Base-by-base conservation (phyloP, 2,888 invertebrate species). In the Sphinx pinastri region DNA sequence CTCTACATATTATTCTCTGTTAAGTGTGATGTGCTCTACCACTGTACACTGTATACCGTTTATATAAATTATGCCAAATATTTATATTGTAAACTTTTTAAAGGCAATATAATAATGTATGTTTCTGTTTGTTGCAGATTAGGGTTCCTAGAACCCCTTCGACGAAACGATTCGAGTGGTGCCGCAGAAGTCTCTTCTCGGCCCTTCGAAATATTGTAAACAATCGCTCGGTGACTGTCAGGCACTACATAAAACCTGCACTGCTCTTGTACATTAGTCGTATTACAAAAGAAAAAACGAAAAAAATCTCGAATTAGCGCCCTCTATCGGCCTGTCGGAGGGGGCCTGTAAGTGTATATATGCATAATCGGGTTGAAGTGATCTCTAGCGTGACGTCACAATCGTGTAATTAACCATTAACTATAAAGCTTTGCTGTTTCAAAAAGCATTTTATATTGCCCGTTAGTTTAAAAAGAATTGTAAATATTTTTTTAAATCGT, bases 321-420 rank as follows among this genome's bases (percentile, higher is more conserved):
- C 91, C 90, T 91, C 93, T 89, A 83, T 90, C 90, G 75, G 91
- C 91, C 91, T 92, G 84, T 87, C 88, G 93, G 84, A 76, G 93
- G 84, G 78, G 84, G 84, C 80, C 82, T 79, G 83, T 84, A 83
- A 82, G 83, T 85, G 87, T 89, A 91, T 93, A 93, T 93, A 92
- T 92, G 91, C 92, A 93, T 93, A 92, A 92, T 92, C 79, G 84
- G 87, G 86, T 86, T 84, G 87, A 81, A 86, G 84, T 89, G 94
- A 94, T 94, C 94, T 94, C 94, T 90, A 86, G 87, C 80, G 92
- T 94, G 91, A 94, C 93, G 93, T 94, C 94, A 93, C 94, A 93
- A 90, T 86, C 83, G 72, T 73, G 70, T 75, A 74, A 87, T 92
- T 93, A 93, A 81, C 25, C 52, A 71, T 67, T 74, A 72, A 70